Evolutionary conservation across 53 echinoderm and acorn worm species (phyloP).

Genomic region (Paracentrotus lividus): DNA sequence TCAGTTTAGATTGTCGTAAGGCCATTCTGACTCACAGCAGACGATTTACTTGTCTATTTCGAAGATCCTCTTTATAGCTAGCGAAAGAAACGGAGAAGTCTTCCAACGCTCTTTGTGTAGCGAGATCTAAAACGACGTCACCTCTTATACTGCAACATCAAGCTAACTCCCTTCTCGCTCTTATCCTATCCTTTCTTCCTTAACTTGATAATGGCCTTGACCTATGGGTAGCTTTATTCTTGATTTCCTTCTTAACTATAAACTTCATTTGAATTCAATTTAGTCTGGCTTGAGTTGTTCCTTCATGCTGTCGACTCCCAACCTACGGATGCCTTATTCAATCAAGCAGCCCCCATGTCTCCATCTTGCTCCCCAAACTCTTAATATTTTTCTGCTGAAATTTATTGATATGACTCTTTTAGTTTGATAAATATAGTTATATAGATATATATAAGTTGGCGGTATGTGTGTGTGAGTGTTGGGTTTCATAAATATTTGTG

Average conservation of each 20-base stretch:
- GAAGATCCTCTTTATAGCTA: neutral
- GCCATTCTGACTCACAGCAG: too few relatives aligned
- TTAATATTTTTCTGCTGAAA: conserved; percentile 26
- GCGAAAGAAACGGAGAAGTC: neutral
- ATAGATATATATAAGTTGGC: too few relatives aligned
- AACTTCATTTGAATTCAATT: conserved; percentile 64
- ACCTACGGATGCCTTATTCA: conserved; percentile 42
- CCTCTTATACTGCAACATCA: too few relatives aligned
- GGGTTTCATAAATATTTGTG: neutral
- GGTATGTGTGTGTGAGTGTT: neutral
- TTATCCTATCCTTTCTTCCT: too few relatives aligned
- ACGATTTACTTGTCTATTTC: conserved; percentile 22
- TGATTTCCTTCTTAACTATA: conserved; percentile 30
- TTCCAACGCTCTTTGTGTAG: neutral
- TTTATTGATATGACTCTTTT: conserved; percentile 8
- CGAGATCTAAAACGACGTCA: too few relatives aligned
- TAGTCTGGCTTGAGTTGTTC: neutral
- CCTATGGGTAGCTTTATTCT: conserved; percentile 19
- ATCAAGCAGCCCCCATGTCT: conserved; percentile 36
- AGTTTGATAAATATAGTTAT: neutral
- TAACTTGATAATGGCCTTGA: conserved; percentile 29
- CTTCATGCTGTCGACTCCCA: neutral
- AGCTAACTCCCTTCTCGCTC: too few relatives aligned
- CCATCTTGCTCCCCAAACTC: neutral
- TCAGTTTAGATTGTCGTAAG: too few relatives aligned